A percentile compares a stretch with the other conserved stretches of the same genome.
Evolutionary conservation across 2,888 invertebrate genomes (phyloP).

Genomic region (Habrosyne pyritoides): DNA sequence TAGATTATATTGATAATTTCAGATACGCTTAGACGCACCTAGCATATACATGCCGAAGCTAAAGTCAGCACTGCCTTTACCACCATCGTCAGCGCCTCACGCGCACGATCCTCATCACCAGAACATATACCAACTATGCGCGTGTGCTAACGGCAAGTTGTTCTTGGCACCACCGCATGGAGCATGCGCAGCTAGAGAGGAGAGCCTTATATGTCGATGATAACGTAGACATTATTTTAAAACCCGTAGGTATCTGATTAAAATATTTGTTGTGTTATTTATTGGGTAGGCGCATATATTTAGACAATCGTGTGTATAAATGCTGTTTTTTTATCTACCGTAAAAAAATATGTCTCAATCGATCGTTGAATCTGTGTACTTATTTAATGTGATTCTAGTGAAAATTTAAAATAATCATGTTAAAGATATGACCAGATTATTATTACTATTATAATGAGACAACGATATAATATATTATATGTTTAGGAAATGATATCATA

Average conservation of each 20-base stretch:
- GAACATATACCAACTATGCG: slow-evolving; percentile 94
- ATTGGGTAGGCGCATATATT: slow-evolving; percentile 1
- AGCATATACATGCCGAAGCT: slow-evolving; percentile 87
- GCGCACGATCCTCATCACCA: slow-evolving; percentile 82
- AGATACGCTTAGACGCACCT: slow-evolving; percentile 87
- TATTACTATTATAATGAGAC: not conserved
- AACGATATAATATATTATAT: not conserved
- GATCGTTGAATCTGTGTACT: not conserved
- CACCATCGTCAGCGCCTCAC: slow-evolving; percentile 71
- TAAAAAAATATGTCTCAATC: not conserved
- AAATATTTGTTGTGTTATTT: not conserved
- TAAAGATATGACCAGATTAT: not conserved
- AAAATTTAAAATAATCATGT: not conserved
- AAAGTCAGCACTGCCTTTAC: slow-evolving; percentile 83
- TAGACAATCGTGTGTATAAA: not conserved
- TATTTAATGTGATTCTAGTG: not conserved
- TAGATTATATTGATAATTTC: slow-evolving; percentile 33
- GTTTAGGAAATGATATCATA: not conserved
- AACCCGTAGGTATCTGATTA: not conserved
- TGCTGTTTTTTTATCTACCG: not conserved
- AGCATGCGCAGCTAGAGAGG: slow-evolving; percentile 86
- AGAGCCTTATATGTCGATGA: slow-evolving; percentile 82
- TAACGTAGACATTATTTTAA: slow-evolving; percentile 26
- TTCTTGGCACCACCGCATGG: slow-evolving; percentile 94
- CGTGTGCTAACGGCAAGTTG: slow-evolving; percentile 94